Conservation (phyloP, 2,797 vertebrate genomes). For the Neosalanx taihuensis region DNA sequence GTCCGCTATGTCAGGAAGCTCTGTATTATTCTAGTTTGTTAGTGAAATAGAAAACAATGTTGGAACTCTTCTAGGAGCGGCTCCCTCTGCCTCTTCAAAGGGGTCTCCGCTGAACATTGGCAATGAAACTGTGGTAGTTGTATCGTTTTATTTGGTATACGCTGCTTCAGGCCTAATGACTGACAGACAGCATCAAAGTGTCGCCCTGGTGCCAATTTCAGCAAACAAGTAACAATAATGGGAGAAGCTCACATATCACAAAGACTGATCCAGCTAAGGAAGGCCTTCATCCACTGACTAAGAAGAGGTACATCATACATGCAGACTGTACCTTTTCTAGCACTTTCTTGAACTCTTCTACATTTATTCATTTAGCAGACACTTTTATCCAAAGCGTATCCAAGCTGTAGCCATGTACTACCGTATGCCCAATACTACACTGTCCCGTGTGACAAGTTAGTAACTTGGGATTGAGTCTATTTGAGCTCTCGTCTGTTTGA, state of each 20-base stretch:
- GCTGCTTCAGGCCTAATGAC: too few relatives aligned
- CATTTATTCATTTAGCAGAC: too few relatives aligned
- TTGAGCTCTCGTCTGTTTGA: background rate
- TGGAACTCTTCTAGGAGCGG: background rate
- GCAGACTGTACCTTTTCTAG: background rate
- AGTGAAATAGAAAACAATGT: background rate
- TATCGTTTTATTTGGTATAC: background rate
- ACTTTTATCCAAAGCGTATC: too few relatives aligned
- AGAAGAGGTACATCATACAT: too few relatives aligned
- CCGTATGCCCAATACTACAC: background rate
- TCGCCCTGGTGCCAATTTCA: background rate
- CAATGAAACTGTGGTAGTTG: slow-evolving; percentile 1
- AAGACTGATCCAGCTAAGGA: background rate
- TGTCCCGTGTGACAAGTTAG: background rate
- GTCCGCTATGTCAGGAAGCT: slow-evolving; percentile 11
- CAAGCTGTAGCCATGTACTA: background rate
- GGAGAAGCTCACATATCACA: background rate
- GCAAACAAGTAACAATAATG: background rate
- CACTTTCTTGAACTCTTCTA: too few relatives aligned
- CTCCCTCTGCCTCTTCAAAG: background rate
- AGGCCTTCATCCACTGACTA: background rate
- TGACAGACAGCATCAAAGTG: slow-evolving; percentile 8
- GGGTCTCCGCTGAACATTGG: background rate
- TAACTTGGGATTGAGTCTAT: background rate
- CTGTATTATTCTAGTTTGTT: slow-evolving; percentile 1